These are phyloP conservation scores for Venturia canescens DNA, from an alignment of 1,140 invertebrate genomes.

Conservation along the genomic window DNA sequence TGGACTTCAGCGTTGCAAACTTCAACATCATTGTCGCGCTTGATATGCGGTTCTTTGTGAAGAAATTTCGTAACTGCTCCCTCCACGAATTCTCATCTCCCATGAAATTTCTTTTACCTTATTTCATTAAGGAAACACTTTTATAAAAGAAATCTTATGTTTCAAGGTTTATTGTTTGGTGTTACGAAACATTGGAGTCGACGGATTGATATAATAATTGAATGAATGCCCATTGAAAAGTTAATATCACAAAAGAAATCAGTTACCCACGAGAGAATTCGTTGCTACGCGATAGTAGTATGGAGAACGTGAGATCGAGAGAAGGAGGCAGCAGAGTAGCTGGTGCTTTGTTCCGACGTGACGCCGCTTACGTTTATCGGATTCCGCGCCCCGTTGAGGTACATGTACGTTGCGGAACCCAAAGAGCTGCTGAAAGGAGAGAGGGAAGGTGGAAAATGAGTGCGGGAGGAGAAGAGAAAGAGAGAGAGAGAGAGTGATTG, in stretches of 20 bases:
- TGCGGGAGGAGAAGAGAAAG: not conserved
- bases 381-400: conserved; percentile 18
- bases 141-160: too few species aligned
- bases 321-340: not conserved
- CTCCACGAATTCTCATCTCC: too few species aligned
- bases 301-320: not conserved
- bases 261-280: not conserved
- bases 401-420: not conserved
- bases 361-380: conserved; percentile 39
- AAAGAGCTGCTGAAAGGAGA: not conserved
- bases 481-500: not conserved
- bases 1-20: too few species aligned
- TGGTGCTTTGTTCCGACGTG: conserved; percentile 25
- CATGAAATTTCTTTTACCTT: too few species aligned
- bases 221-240: too few species aligned
- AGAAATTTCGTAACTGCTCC: too few species aligned
- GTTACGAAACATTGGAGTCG: too few species aligned
- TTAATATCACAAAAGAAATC: not conserved
- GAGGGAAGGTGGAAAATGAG: not conserved
- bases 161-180: too few species aligned
- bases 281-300: not conserved
- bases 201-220: too few species aligned
- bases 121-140: too few species aligned
- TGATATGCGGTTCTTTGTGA: too few species aligned
- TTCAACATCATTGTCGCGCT: too few species aligned